Percentiles rank a stretch among this genome's conserved stretches.
phyloP scores from a whole-genome alignment of 2,888 invertebrate species.

The Theretra japonica region DNA sequence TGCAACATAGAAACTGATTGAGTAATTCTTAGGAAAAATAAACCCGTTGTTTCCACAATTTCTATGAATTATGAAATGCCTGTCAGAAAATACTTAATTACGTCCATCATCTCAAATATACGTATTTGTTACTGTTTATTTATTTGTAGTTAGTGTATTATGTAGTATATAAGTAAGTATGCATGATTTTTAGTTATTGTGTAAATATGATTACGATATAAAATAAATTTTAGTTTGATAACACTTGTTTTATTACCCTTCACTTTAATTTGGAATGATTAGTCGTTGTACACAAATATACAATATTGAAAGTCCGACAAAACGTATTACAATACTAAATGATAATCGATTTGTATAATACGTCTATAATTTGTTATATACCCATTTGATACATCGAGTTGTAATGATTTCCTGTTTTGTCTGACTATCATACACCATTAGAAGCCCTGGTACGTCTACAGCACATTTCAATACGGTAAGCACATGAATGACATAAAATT shows the following conservation, averaged over 20 bases:
- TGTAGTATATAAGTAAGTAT: constrained; percentile 45
- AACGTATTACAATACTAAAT: background rate
- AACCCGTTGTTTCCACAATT: background rate
- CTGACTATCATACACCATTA: background rate
- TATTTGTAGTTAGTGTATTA: constrained; percentile 52
- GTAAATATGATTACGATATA: constrained; percentile 48
- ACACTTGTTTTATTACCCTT: constrained; percentile 12
- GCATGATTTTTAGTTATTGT: constrained; percentile 50
- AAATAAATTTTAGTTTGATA: constrained; percentile 31
- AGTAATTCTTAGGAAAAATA: too few relatives aligned
- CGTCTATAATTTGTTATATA: too few relatives aligned
- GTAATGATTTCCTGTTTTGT: background rate
- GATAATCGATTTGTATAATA: too few relatives aligned
- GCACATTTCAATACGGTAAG: background rate
- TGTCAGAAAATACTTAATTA: background rate
- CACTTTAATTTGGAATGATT: constrained; percentile 20
- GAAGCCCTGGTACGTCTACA: background rate
- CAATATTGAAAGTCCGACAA: constrained; percentile 1
- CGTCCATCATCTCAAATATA: constrained; percentile 21
- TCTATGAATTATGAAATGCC: background rate
- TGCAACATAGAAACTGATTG: too few relatives aligned
- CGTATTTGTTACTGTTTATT: constrained; percentile 53
- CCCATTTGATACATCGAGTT: too few relatives aligned
- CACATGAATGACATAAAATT: background rate
- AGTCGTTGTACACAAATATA: background rate